phyloP scores from a whole-genome alignment of 2,113 vertebrate species.

The Myrmecophaga tridactyla region DNA sequence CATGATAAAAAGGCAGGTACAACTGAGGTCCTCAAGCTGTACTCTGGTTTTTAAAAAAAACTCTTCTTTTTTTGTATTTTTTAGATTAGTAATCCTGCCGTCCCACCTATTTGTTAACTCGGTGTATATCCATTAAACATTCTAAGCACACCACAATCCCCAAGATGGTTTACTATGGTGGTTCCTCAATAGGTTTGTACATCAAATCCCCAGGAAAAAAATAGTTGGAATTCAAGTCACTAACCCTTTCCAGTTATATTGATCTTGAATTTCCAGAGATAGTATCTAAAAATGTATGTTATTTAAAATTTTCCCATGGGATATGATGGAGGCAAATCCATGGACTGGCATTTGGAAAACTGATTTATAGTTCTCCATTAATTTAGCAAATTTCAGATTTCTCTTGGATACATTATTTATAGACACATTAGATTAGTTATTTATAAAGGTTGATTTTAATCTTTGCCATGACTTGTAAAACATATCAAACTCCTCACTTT shows the following conservation, averaged over 20 bases:
- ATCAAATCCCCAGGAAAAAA: background rate
- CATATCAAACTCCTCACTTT: background rate
- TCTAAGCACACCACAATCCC: background rate
- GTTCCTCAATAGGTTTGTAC: background rate
- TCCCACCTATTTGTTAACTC: background rate
- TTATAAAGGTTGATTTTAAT: background rate
- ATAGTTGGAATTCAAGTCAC: background rate
- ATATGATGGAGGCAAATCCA: background rate
- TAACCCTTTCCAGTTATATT: background rate
- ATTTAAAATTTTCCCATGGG: background rate
- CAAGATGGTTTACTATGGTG: background rate
- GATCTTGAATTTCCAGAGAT: conserved; percentile 11
- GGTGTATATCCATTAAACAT: background rate
- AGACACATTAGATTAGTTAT: no score
- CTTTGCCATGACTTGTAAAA: conserved; percentile 28
- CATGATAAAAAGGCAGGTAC: background rate
- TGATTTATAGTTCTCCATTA: background rate
- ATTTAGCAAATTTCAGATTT: conserved; percentile 22
- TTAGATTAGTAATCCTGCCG: background rate
- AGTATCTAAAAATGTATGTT: background rate
- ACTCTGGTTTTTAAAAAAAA: conserved; percentile 3
- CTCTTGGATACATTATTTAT: background rate
- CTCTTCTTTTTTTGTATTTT: background rate
- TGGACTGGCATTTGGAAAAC: background rate
- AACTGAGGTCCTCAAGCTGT: background rate